phyloP scores from a whole-genome alignment of 2,888 invertebrate genomes.

The Lasiommata megera region DNA sequence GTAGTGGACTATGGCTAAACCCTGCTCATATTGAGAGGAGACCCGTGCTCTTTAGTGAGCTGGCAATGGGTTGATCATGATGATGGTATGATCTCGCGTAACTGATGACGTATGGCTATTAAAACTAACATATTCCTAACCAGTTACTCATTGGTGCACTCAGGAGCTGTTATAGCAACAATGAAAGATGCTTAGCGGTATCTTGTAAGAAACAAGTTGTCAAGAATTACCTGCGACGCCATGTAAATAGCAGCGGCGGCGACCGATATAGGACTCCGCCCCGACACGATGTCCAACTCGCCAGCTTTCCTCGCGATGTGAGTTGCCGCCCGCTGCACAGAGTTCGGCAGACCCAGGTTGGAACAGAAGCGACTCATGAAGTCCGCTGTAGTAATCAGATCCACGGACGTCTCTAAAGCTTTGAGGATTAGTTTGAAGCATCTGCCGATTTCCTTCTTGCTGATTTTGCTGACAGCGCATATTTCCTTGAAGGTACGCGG shows the following conservation, averaged over 20 bases:
- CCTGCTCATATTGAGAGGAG: no score
- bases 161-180: no score
- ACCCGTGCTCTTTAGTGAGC: no score
- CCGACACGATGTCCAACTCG: constrained; percentile 98
- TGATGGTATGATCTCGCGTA: no score
- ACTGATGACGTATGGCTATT: no score
- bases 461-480: constrained; percentile 98
- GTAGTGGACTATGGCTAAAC: no score
- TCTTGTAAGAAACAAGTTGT: no score
- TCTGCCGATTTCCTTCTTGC: constrained; percentile 99
- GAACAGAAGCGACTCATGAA: constrained; percentile 99
- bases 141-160: no score
- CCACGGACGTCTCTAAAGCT: constrained; percentile 97
- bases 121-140: no score
- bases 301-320: constrained; percentile 98
- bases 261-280: constrained; percentile 98
- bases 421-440: constrained; percentile 98
- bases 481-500: constrained; percentile 99
- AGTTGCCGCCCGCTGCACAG: constrained; percentile 96
- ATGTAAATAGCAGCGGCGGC: constrained; percentile 99
- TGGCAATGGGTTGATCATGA: no score
- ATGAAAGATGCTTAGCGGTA: no score
- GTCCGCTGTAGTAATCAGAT: constrained; percentile 98
- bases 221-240: constrained; percentile 91
- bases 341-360: constrained; percentile 93